Evolutionary conservation across 2,888 invertebrate genomes (phyloP), one percentile per base, ranked within the genome.

Genomic region (Thalpophila matura): DNA sequence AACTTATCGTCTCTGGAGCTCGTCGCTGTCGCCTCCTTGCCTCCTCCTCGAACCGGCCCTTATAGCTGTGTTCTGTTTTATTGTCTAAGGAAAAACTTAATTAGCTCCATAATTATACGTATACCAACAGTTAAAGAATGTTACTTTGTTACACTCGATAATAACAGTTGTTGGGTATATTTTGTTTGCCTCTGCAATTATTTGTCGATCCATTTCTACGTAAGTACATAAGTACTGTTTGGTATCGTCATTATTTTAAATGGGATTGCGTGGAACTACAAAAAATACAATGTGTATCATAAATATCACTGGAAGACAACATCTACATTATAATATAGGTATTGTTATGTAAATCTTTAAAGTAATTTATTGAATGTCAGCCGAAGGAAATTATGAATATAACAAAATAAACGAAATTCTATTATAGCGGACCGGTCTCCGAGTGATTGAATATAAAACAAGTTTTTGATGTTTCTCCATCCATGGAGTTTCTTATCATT

Each of bases 401-500:
- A 79, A 77, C 54, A 77, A 79, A 74, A 72, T 56, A 69, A 71
- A 78, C 61, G 69, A 71, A 79, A 67, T 81, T 72, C 49, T 76
- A 60, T 69, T 72, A 67, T 49, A 61, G 62, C 43, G 59, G 62
- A 74, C 74, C 71, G 71, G 71, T 74, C 70, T 45, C 35, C 47
- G 50, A 67, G 51, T 78, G 65, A 81, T 81, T 75, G 75, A 82
- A 80, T 77, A 76, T 72, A 67, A 77, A 82, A 81, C 78, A 78
- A 72, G 78, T 81, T 78, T 77, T 80, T 80, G 75, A 79, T 77
- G 74, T 80, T 77, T 63, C 71, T 67, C 40, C 72, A 60, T 61
- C 67, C 68, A 59, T 67, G 42, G 70, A 77, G 77, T 69, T 72
- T 63, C 73, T 72, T 81, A 79, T 79, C 72, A 69, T 72, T 71